Conservation (phyloP, 2,888 invertebrate genomes). For the Syrista parreyssii region DNA sequence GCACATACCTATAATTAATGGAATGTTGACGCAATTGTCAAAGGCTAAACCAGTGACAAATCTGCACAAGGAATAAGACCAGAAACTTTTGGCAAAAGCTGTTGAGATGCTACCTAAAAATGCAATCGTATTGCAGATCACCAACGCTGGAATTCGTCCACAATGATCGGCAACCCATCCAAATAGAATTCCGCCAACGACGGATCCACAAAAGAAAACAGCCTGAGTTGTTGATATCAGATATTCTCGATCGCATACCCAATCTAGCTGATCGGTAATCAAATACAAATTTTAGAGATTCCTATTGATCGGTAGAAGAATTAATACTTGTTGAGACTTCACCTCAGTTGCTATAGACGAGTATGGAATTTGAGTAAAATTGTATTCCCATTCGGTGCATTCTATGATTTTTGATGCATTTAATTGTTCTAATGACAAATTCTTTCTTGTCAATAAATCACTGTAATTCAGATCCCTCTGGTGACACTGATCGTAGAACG, state of each 20-base stretch:
- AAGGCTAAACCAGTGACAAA: conserved; percentile 69
- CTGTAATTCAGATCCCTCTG: conserved; percentile 65
- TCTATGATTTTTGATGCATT: conserved; percentile 41
- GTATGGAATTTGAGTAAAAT: conserved; percentile 68
- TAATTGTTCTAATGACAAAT: neutral
- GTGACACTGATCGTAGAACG: conserved; percentile 63
- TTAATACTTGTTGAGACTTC: conserved; percentile 33
- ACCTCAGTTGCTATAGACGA: conserved; percentile 71
- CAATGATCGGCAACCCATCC: conserved; percentile 70
- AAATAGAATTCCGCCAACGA: conserved; percentile 68
- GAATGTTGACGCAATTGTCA: conserved; percentile 70
- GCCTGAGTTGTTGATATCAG: conserved; percentile 68
- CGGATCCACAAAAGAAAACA: conserved; percentile 69
- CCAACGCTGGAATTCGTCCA: conserved; percentile 68
- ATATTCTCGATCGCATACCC: conserved; percentile 69
- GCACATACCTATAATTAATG: conserved; percentile 68
- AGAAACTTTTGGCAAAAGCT: conserved; percentile 63
- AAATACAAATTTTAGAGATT: neutral
- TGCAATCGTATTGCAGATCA: conserved; percentile 65
- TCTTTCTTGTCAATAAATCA: conserved; percentile 40
- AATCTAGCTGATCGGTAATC: conserved; percentile 65
- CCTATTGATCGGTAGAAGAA: neutral
- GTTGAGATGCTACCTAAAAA: conserved; percentile 66
- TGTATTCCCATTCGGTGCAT: conserved; percentile 69
- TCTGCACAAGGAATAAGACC: conserved; percentile 66